Evolutionary conservation across 2,113 vertebrate species (phyloP).

Genomic region (Cettia cetti): DNA sequence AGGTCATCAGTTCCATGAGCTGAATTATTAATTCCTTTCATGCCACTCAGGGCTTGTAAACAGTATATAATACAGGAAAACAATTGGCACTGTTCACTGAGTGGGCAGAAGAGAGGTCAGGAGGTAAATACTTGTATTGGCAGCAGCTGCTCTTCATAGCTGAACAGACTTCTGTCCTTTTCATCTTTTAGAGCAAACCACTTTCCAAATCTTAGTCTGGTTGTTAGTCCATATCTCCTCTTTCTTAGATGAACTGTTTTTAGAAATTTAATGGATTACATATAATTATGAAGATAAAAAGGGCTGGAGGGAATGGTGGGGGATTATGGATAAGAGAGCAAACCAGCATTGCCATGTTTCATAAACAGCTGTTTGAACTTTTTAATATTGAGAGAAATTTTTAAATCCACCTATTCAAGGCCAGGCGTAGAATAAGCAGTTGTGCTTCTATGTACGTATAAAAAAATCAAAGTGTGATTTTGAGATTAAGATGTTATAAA

Average conservation of each 20-base stretch:
- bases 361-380: not conserved
- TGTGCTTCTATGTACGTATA: not conserved
- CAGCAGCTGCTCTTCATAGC: conserved; percentile 77
- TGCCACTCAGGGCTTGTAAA: conserved; percentile 81
- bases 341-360: not conserved
- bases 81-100: conserved; percentile 82
- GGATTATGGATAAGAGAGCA: not conserved
- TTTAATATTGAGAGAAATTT: not conserved
- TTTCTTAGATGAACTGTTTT: not conserved
- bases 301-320: not conserved
- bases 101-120: conserved; percentile 81
- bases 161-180: conserved; percentile 52
- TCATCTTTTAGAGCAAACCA: conserved; percentile 8
- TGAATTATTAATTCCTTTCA: conserved; percentile 83
- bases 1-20: conserved; percentile 73
- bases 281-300: not conserved
- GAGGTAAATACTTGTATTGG: conserved; percentile 79
- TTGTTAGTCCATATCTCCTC: not conserved
- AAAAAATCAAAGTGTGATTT: not conserved
- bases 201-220: not conserved
- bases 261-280: not conserved
- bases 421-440: not conserved
- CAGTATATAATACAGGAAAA: conserved; percentile 76
- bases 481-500: not conserved
- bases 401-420: not conserved